Evolutionary conservation across 2,113 vertebrate species (phyloP).

Genomic region (Apodemus sylvaticus): DNA sequence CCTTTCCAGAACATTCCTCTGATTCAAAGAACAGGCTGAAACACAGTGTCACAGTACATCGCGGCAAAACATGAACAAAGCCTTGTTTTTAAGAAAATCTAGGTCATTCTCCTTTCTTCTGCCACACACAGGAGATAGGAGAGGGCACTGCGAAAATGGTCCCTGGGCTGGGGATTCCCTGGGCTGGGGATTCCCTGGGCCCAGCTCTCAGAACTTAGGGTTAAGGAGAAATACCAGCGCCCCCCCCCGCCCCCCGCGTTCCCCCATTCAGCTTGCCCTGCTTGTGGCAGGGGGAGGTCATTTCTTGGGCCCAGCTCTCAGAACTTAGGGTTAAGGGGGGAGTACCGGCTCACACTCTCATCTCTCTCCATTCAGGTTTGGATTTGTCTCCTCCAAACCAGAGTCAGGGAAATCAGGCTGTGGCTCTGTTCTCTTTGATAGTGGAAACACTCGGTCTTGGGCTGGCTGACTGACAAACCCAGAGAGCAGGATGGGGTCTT

Average conservation of each 20-base stretch:
- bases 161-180: neutral
- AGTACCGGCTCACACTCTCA: neutral
- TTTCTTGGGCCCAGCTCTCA: neutral
- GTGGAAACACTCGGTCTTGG: neutral
- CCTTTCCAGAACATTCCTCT: slow-evolving; percentile 44
- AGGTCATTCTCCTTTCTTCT: slow-evolving; percentile 20
- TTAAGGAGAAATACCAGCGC: neutral
- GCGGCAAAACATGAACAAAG: slow-evolving; percentile 62
- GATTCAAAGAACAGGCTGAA: slow-evolving; percentile 56
- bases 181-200: neutral
- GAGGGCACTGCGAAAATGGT: neutral
- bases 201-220: neutral
- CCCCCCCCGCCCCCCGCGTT: too few species aligned
- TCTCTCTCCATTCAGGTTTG: neutral
- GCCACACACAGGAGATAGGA: neutral
- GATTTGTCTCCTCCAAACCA: neutral
- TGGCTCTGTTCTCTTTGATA: neutral
- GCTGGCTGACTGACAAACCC: neutral
- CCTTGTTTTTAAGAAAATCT: slow-evolving; percentile 62
- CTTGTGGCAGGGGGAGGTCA: neutral
- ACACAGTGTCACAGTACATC: neutral
- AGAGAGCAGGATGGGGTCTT: neutral
- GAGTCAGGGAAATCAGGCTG: neutral
- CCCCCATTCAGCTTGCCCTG: neutral
- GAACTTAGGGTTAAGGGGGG: neutral